Conservation (phyloP, 2,888 invertebrate genomes). For the Drosophila austrosaltans region DNA sequence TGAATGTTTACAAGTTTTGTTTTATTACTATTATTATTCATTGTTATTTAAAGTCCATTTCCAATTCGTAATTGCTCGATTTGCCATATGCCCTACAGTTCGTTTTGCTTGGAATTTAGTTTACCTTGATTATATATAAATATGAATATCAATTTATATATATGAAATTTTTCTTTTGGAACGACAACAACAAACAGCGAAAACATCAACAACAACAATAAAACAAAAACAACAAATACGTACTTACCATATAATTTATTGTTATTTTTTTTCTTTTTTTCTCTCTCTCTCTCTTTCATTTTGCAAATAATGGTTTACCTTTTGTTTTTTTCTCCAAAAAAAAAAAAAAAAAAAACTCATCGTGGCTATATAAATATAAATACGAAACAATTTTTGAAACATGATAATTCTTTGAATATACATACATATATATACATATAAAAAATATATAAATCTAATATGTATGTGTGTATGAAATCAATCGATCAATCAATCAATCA, state of each 20-base stretch:
- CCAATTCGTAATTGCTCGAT: constrained; percentile 6
- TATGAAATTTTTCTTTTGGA: constrained; percentile 8
- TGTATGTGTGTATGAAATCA: constrained; percentile 48
- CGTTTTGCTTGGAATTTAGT: constrained; percentile 74
- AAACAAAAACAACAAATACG: constrained; percentile 69
- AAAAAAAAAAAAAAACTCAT: constrained; percentile 19
- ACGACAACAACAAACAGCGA: constrained; percentile 54
- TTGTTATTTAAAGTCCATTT: constrained; percentile 2
- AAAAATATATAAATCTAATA: constrained; percentile 60
- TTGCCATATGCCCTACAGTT: constrained; percentile 29
- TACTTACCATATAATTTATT: constrained; percentile 67
- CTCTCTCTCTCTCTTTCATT: constrained; percentile 45
- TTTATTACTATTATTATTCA: neutral
- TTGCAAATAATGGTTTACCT: constrained; percentile 32
- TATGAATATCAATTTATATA: constrained; percentile 1
- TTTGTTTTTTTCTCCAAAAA: constrained; percentile 55
- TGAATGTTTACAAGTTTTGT: neutral
- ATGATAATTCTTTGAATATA: constrained; percentile 53
- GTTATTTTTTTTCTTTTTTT: constrained; percentile 43
- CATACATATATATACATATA: constrained; percentile 42
- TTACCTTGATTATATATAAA: constrained; percentile 25
- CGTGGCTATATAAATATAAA: constrained; percentile 3
- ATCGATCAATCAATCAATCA: constrained; percentile 61
- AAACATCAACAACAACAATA: constrained; percentile 49
- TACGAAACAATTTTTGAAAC: constrained; percentile 62